Evolutionary conservation across 2,113 vertebrate species (phyloP).

Genomic region (Gracilinanus agilis): DNA sequence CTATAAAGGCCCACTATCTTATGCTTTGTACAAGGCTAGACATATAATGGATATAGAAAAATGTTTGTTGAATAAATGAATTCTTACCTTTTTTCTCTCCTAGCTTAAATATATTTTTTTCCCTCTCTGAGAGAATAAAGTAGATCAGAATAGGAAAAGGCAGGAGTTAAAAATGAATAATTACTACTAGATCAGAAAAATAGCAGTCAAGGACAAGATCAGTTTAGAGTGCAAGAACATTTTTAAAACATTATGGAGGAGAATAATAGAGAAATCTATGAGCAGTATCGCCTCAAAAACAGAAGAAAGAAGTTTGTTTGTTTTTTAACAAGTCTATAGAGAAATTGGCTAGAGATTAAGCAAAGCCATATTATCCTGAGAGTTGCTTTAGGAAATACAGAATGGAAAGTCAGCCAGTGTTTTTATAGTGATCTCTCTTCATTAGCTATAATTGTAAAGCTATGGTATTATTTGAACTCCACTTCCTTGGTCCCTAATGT

Average conservation of each 20-base stretch:
- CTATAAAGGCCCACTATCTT: neutral
- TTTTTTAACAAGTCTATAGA: neutral
- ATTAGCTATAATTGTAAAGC: neutral
- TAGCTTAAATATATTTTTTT: neutral
- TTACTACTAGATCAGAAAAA: neutral
- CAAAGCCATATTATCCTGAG: neutral
- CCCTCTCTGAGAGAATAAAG: neutral
- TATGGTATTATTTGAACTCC: neutral
- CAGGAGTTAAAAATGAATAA: neutral
- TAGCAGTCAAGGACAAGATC: neutral
- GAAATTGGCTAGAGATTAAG: neutral
- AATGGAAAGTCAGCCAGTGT: neutral
- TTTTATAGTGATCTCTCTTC: neutral
- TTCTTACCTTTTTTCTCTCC: neutral
- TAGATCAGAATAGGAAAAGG: neutral
- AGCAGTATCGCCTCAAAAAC: neutral
- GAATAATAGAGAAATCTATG: neutral
- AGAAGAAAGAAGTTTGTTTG: neutral
- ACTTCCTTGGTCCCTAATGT: neutral
- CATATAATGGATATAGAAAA: neutral
- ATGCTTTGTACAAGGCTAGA: neutral
- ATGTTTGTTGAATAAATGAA: neutral
- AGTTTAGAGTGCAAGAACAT: neutral
- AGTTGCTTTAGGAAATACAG: neutral
- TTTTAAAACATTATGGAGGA: neutral